Conservation (phyloP, 2,888 invertebrate species). For the Caprella mutica region DNA sequence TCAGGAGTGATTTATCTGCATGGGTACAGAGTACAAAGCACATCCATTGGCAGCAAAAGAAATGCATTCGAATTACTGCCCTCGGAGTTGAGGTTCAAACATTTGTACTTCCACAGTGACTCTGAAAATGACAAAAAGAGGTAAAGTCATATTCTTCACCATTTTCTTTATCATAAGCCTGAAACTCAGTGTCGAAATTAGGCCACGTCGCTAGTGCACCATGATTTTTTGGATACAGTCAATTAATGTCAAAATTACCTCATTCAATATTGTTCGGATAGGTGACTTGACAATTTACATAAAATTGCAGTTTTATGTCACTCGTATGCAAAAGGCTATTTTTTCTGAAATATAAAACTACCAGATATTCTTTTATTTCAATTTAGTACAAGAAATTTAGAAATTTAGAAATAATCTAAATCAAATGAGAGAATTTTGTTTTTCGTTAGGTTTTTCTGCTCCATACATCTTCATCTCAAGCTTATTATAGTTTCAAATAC, state of each 20-base stretch:
- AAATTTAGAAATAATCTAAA: too few species aligned
- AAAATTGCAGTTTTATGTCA: too few species aligned
- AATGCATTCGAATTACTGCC: constrained; percentile 84
- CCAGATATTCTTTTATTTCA: too few species aligned
- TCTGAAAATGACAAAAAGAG: constrained; percentile 89
- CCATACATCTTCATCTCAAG: neutral
- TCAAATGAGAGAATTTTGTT: too few species aligned
- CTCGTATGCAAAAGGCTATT: too few species aligned
- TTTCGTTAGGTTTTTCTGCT: neutral
- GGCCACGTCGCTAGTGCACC: neutral
- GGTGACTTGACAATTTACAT: too few species aligned
- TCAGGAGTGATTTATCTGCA: constrained; percentile 84
- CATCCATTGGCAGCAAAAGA: constrained; percentile 67
- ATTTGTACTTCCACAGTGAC: constrained; percentile 84
- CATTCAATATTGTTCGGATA: too few species aligned
- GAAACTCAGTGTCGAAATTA: neutral
- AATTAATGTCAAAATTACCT: neutral
- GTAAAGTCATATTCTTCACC: constrained; percentile 46
- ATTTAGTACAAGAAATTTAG: too few species aligned
- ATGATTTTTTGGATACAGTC: neutral
- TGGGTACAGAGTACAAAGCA: constrained; percentile 80
- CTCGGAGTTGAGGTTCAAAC: constrained; percentile 70
- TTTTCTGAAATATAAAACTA: too few species aligned
- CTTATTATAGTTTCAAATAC: neutral
- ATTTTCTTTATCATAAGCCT: neutral